Percentiles rank a stretch among this genome's conserved stretches.
These are phyloP conservation scores for Timandra comae DNA, from an alignment of 2,888 invertebrate genomes.

Conservation along the genomic window DNA sequence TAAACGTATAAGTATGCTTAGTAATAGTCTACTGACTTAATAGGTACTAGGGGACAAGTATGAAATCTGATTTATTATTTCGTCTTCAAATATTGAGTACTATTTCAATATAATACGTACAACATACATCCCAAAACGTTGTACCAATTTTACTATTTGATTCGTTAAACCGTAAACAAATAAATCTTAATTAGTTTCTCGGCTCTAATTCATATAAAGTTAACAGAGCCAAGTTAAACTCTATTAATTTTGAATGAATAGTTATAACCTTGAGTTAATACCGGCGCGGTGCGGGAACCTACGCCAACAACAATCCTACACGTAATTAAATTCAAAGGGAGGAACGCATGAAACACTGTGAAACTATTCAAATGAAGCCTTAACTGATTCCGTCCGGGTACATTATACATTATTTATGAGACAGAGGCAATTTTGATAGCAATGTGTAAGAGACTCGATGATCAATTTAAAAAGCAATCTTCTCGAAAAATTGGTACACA, in stretches of 20 bases:
- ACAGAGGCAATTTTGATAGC: conserved; percentile 12
- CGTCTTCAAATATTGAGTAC: too few species aligned
- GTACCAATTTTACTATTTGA: too few species aligned
- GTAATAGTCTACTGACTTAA: too few species aligned
- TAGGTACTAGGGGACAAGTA: too few species aligned
- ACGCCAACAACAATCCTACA: conserved; percentile 11
- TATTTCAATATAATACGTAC: too few species aligned
- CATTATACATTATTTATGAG: conserved; percentile 19
- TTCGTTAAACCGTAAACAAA: too few species aligned
- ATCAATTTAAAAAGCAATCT: conserved; percentile 9
- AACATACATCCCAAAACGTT: too few species aligned
- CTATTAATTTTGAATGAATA: not conserved
- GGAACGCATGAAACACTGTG: conserved; percentile 17
- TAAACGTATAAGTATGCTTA: too few species aligned
- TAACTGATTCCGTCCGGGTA: conserved; percentile 21
- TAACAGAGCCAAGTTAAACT: too few species aligned
- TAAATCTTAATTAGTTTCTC: too few species aligned
- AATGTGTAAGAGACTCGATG: conserved; percentile 5
- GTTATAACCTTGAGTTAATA: not conserved
- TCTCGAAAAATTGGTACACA: not conserved
- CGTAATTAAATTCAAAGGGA: conserved; percentile 28
- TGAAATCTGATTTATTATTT: too few species aligned
- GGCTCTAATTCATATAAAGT: too few species aligned
- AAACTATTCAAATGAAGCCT: conserved; percentile 33
- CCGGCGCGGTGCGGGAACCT: not conserved